Evolutionary conservation across 1,140 invertebrate species (phyloP).

Genomic region (Probaryconus sp.): DNA sequence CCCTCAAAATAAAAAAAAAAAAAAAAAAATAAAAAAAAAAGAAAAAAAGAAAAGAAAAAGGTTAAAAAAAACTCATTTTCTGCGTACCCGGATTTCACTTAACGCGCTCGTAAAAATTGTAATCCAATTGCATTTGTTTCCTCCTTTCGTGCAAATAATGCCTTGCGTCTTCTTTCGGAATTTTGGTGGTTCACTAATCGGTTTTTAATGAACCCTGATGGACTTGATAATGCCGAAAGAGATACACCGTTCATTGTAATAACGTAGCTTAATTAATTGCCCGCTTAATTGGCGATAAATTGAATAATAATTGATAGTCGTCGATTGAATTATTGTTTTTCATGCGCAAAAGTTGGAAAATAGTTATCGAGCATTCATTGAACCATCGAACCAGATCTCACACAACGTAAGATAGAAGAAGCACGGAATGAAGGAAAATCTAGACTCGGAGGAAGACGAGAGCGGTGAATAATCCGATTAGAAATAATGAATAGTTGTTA

Average conservation of each 20-base stretch:
- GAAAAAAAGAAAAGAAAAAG: too few species aligned
- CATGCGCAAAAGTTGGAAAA: neutral
- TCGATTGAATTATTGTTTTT: too few species aligned
- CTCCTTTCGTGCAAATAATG: neutral
- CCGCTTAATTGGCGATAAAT: too few species aligned
- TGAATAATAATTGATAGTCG: too few species aligned
- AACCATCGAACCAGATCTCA: slow-evolving; percentile 29
- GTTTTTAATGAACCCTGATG: slow-evolving; percentile 10
- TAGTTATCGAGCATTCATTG: slow-evolving; percentile 30
- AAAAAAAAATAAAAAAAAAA: too few species aligned
- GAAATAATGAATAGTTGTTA: slow-evolving; percentile 55
- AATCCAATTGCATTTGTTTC: neutral
- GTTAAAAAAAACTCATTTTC: slow-evolving; percentile 48
- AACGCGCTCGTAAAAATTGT: slow-evolving; percentile 17
- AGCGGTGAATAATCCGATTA: slow-evolving; percentile 59
- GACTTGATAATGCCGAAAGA: slow-evolving; percentile 1
- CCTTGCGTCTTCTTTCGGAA: neutral
- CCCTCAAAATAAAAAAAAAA: too few species aligned
- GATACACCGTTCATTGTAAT: slow-evolving; percentile 3
- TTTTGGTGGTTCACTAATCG: slow-evolving; percentile 6
- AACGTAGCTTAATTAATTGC: slow-evolving; percentile 20
- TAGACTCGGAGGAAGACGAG: slow-evolving; percentile 43
- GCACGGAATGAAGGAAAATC: slow-evolving; percentile 43
- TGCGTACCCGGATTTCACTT: slow-evolving; percentile 43
- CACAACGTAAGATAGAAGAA: slow-evolving; percentile 40